Base-by-base conservation (phyloP, 1,140 invertebrate genomes). In the Neodiprion virginianus region DNA sequence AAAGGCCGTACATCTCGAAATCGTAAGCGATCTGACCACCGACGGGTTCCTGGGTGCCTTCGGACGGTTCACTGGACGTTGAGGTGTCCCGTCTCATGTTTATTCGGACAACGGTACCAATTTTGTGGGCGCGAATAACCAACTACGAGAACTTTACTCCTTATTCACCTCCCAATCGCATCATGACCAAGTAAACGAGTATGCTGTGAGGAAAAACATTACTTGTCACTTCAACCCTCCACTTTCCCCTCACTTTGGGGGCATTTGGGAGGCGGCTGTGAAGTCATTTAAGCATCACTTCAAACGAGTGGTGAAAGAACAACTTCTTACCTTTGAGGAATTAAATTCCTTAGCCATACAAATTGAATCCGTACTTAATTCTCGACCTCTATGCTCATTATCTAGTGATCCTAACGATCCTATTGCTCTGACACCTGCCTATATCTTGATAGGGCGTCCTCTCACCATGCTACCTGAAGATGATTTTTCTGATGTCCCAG, bases 311-410 rank as follows among this genome's bases (percentile, higher is more conserved):
- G 70, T 72, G 9, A 48, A 73, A 5, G 14, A 47, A 10, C 17
- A 67, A 28, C 9, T 14, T 11, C 70, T 78, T 8, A 81, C 78
- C 47, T 80, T 73, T 47, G 78, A 80, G 66, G 76, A 78, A 74
- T 79, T 84, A n/a, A 76, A 69, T 1, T 84, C 80, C 0, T 17
- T 83, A 5, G 28, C 83, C 1, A 47, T 48, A 72, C 79, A 84
- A 72, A 80, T 83, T 40, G 84, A 86, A 74, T 80, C 84, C 4
- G 77, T 77, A 17, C 21, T 86, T 0, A 86, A 86, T 66, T 84
- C 82, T 8, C 17, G 85, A 50, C 79, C 81, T 7, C 40, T 82
- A 7, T 71, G 71, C 1, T 72, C 74, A 8, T 21, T 82, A 48
- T 75, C 75, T 1, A 48, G 67, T 7, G 79, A 81, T 69, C 75